Evolutionary conservation across 2,888 invertebrate genomes (phyloP).

Genomic region (Cotesia congregata): DNA sequence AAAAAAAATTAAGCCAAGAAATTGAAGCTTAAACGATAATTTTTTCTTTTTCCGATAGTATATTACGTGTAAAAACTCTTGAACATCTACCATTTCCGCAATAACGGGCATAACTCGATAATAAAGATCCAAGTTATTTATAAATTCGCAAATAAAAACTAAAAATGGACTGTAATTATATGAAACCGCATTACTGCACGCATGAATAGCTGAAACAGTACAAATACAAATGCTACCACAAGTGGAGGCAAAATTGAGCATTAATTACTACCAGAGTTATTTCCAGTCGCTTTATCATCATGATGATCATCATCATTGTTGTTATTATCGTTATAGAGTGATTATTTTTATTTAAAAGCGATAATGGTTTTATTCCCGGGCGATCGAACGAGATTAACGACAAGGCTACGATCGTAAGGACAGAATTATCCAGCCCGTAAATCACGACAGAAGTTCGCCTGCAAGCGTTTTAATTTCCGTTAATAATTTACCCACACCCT

Average conservation of each 20-base stretch:
- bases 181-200: background rate
- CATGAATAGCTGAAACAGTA: background rate
- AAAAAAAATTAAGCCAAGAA: too few species aligned
- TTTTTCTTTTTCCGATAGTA: background rate
- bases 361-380: slow-evolving; percentile 27
- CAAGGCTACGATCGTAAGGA: slow-evolving; percentile 44
- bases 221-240: background rate
- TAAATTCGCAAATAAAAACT: background rate
- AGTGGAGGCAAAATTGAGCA: background rate
- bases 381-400: slow-evolving; percentile 47
- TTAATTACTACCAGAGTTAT: background rate
- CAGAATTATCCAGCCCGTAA: slow-evolving; percentile 48
- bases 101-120: background rate
- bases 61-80: too few species aligned
- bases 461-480: slow-evolving; percentile 50
- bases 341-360: slow-evolving; percentile 12
- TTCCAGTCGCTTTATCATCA: background rate
- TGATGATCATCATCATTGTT: background rate
- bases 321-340: background rate
- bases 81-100: background rate
- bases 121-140: background rate
- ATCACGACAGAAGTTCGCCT: slow-evolving; percentile 42
- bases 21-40: background rate
- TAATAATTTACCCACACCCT: slow-evolving; percentile 46
- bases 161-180: background rate